Evolutionary conservation across 2,113 vertebrate species (phyloP).

Genomic region (Zosterops borbonicus): DNA sequence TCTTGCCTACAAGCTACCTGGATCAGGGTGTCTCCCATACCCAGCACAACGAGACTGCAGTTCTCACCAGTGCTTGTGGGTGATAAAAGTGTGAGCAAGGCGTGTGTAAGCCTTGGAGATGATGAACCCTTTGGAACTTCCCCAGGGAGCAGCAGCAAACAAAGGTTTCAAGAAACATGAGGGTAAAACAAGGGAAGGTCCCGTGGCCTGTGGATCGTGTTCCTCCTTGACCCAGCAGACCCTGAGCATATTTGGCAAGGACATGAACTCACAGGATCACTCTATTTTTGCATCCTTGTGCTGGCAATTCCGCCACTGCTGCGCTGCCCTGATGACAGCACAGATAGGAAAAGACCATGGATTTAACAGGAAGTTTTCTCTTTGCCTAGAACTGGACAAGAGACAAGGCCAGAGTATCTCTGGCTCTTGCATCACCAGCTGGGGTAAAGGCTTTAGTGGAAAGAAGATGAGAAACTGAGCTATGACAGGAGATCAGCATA

Average conservation of each 20-base stretch:
- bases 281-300: neutral
- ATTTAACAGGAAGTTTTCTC: neutral
- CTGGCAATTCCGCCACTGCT: fast-evolving
- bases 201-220: neutral
- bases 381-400: neutral
- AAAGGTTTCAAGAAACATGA: neutral
- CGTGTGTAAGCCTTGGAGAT: neutral
- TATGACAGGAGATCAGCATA: fast-evolving
- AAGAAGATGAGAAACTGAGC: neutral
- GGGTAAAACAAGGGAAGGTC: neutral
- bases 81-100: neutral
- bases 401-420: neutral
- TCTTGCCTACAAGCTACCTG: neutral
- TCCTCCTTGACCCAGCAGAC: neutral
- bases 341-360: neutral
- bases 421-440: neutral
- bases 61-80: neutral
- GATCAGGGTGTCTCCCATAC: fast-evolving
- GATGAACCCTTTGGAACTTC: slow-evolving; percentile 1
- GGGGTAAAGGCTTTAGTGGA: neutral
- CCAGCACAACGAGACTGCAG: slow-evolving; percentile 1
- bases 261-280: neutral
- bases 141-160: slow-evolving; percentile 26
- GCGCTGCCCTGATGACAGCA: neutral
- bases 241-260: fast-evolving